These are phyloP conservation scores for Brotula barbata DNA, from an alignment of 2,797 vertebrate genomes.

Conservation along the genomic window DNA sequence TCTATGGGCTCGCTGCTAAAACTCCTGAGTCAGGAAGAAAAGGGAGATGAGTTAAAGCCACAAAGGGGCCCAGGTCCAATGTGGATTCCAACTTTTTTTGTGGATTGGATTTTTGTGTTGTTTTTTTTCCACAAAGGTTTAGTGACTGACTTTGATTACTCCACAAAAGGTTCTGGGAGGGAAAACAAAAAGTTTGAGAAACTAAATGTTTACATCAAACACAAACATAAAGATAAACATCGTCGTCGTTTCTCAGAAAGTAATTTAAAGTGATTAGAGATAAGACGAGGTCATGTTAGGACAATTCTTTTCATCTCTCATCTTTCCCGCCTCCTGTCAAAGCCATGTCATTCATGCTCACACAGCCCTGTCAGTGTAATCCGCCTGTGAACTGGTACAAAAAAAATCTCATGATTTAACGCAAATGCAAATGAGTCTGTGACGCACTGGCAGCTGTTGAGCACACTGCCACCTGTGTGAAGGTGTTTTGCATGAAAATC, in stretches of 20 bases:
- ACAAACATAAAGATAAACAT: slow-evolving; percentile 7
- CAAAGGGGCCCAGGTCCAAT: too few relatives aligned
- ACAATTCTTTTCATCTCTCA: slow-evolving; percentile 28
- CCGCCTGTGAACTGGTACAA: slow-evolving; percentile 14
- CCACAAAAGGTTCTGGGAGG: background rate
- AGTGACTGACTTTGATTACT: background rate
- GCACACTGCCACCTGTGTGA: slow-evolving; percentile 33
- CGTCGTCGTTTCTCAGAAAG: slow-evolving; percentile 31
- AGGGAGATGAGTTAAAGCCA: slow-evolving; percentile 3
- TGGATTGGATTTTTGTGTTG: background rate
- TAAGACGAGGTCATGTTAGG: slow-evolving; percentile 28
- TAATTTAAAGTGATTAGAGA: slow-evolving; percentile 29
- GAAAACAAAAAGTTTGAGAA: background rate
- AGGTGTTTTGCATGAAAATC: slow-evolving; percentile 24
- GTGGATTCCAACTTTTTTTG: too few relatives aligned
- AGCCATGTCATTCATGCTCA: slow-evolving; percentile 26
- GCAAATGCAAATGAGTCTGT: slow-evolving; percentile 29
- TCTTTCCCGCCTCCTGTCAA: slow-evolving; percentile 20
- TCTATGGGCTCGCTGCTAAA: slow-evolving; percentile 23
- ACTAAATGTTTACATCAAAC: background rate
- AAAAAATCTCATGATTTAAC: slow-evolving; percentile 27
- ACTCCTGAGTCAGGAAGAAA: slow-evolving; percentile 41
- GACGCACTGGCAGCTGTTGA: slow-evolving; percentile 28
- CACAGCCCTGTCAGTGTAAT: too few relatives aligned
- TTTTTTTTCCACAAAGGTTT: background rate